Conservation (phyloP, 2,113 vertebrate species). For the Eubucco bourcierii region DNA sequence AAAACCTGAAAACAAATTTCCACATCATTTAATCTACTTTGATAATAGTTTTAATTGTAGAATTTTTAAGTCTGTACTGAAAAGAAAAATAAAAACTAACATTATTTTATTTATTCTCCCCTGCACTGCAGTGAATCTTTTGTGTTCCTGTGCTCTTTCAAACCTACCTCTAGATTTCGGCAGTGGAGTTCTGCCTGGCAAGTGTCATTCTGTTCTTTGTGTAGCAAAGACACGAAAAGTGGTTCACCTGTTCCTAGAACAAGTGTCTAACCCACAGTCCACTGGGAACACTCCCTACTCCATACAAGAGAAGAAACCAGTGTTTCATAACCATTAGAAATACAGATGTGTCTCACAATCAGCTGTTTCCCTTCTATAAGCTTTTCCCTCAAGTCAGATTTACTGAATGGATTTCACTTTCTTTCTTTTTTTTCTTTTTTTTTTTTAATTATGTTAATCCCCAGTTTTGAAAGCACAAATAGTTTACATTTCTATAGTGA, state of each 20-base stretch:
- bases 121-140: not conserved
- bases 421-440: not conserved
- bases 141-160: not conserved
- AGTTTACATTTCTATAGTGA: not conserved
- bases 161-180: not conserved
- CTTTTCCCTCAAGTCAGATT: not conserved
- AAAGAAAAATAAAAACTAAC: not conserved
- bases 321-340: not conserved
- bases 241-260: not conserved
- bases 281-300: not conserved
- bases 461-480: not conserved
- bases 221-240: not conserved
- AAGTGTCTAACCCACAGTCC: not conserved
- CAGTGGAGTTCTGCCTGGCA: not conserved
- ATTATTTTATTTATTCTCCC: too few relatives aligned
- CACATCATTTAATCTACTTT: slow-evolving; percentile 29
- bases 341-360: not conserved
- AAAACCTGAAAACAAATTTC: slow-evolving; percentile 29
- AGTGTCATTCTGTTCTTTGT: not conserved
- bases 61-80: slow-evolving; percentile 13
- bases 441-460: not conserved
- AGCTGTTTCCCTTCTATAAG: not conserved
- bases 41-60: slow-evolving; percentile 38
- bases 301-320: not conserved
- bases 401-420: not conserved